A percentile compares a stretch with the other conserved stretches of the same genome.
These are phyloP conservation scores for Sphaerodactylus townsendi DNA, from an alignment of 2,113 vertebrate genomes.

Conservation along the genomic window DNA sequence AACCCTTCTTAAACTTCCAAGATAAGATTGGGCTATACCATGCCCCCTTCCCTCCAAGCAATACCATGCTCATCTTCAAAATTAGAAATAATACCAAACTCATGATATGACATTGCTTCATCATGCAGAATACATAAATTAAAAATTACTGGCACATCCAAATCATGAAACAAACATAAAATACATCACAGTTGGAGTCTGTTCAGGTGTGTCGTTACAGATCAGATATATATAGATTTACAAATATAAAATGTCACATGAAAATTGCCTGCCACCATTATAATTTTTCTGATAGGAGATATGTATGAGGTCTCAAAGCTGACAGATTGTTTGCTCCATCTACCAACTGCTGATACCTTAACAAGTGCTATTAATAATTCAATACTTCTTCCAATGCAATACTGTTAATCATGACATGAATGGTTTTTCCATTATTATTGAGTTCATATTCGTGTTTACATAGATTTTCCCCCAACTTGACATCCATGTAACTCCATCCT, in stretches of 20 bases:
- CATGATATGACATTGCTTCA: neutral
- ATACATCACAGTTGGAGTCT: slow-evolving; percentile 23
- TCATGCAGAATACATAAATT: slow-evolving; percentile 38
- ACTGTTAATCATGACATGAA: neutral
- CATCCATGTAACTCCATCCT: neutral
- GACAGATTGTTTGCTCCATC: slow-evolving; percentile 53
- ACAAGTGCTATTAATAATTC: slow-evolving; percentile 54
- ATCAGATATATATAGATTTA: too few relatives aligned
- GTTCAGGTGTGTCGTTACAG: slow-evolving; percentile 39
- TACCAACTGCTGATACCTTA: slow-evolving; percentile 45
- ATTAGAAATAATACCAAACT: slow-evolving; percentile 24
- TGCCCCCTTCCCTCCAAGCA: neutral
- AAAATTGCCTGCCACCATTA: slow-evolving; percentile 46
- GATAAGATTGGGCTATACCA: too few relatives aligned
- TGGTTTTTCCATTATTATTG: neutral
- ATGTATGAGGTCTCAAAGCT: slow-evolving; percentile 46
- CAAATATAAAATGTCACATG: too few relatives aligned
- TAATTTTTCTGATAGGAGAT: slow-evolving; percentile 49
- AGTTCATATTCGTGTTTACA: neutral
- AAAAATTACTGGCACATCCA: slow-evolving; percentile 33
- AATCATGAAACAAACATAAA: slow-evolving; percentile 25
- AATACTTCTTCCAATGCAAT: slow-evolving; percentile 24
- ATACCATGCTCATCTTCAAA: slow-evolving; percentile 5
- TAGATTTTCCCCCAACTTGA: neutral
- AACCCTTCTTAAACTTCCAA: too few relatives aligned